These are phyloP conservation scores for Rhagium mordax DNA, from an alignment of 2,888 invertebrate genomes.

Conservation along the genomic window DNA sequence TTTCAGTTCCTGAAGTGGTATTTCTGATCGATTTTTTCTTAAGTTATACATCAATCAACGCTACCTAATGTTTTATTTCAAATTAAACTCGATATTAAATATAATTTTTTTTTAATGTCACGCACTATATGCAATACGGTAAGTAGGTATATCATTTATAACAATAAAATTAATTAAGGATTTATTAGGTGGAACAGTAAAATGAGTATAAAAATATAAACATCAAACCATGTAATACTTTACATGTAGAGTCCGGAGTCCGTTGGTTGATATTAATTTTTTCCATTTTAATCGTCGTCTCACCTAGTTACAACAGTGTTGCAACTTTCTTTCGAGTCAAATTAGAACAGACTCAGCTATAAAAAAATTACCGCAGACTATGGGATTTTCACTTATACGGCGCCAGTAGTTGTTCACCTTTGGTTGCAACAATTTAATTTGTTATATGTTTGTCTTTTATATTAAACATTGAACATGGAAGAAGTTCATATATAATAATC, in stretches of 20 bases:
- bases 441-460: neutral
- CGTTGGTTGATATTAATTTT: neutral
- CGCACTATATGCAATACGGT: too few species aligned
- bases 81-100: too few species aligned
- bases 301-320: conserved; percentile 2
- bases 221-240: neutral
- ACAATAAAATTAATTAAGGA: neutral
- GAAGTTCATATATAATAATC: too few species aligned
- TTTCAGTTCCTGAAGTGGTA: too few species aligned
- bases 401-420: neutral
- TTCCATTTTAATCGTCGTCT: neutral
- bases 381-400: conserved; percentile 20
- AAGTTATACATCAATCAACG: too few species aligned
- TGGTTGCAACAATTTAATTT: neutral
- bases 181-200: neutral
- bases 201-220: neutral
- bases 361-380: neutral
- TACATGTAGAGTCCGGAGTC: neutral
- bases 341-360: conserved; percentile 15
- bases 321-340: conserved; percentile 6
- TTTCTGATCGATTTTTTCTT: too few species aligned
- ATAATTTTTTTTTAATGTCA: too few species aligned
- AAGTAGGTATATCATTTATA: neutral
- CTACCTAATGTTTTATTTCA: too few species aligned
- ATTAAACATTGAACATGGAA: too few species aligned